Evolutionary conservation across 2,888 invertebrate genomes (phyloP).

Genomic region (Tridacna crocea): DNA sequence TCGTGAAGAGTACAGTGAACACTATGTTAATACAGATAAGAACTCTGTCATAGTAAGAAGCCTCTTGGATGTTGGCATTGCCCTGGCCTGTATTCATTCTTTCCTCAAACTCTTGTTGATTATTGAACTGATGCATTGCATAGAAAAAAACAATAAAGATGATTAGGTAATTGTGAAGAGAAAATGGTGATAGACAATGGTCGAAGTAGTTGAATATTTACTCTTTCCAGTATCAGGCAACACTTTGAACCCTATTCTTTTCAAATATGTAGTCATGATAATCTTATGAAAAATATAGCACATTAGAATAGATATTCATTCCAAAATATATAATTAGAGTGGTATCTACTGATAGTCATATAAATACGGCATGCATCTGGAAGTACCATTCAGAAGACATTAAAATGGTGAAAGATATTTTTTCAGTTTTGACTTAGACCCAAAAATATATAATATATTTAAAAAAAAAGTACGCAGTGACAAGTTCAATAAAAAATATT

Average conservation of each 20-base stretch:
- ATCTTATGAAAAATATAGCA: background rate
- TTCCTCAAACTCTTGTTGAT: conserved; percentile 63
- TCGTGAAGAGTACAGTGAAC: conserved; percentile 99
- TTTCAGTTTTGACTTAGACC: too few relatives aligned
- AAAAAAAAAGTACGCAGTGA: too few relatives aligned
- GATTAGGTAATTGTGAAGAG: conserved; percentile 16
- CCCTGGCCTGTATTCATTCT: conserved; percentile 30
- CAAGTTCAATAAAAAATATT: too few relatives aligned
- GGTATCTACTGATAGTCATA: too few relatives aligned
- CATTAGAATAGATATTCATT: too few relatives aligned
- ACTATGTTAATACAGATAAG: conserved; percentile 93
- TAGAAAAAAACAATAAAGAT: conserved; percentile 42
- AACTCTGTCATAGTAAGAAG: conserved; percentile 59
- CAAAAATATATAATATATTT: too few relatives aligned
- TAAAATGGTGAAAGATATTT: too few relatives aligned
- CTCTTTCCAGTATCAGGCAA: background rate
- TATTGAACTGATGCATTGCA: conserved; percentile 60
- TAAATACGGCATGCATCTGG: too few relatives aligned
- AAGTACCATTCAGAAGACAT: too few relatives aligned
- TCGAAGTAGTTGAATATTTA: background rate
- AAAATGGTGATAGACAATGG: background rate
- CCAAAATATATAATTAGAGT: too few relatives aligned
- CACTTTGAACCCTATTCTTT: background rate
- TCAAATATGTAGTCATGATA: background rate
- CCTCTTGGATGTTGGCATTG: conserved; percentile 32